phyloP scores from a whole-genome alignment of 2,113 vertebrate species.

The Alethe diademata region DNA sequence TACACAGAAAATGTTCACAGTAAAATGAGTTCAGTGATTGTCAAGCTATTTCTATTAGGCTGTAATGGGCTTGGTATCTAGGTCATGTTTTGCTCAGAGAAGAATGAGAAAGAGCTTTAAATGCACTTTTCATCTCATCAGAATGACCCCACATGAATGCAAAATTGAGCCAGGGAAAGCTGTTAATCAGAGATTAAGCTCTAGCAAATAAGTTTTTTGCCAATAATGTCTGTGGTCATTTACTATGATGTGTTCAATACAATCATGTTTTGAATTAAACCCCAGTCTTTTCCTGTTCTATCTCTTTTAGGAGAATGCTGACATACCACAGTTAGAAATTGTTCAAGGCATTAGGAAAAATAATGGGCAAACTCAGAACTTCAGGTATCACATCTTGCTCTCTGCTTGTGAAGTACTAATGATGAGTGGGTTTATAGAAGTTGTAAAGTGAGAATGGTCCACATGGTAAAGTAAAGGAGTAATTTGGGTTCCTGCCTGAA shows the following conservation, averaged over 20 bases:
- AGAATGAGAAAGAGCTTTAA: conserved; percentile 46
- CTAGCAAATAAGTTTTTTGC: conserved; percentile 63
- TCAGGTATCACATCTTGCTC: background rate
- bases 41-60: conserved; percentile 56
- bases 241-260: conserved; percentile 40
- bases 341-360: background rate
- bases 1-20: background rate
- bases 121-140: conserved; percentile 38
- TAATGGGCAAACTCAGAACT: background rate
- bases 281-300: conserved; percentile 10
- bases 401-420: background rate
- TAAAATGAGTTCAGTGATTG: conserved; percentile 56
- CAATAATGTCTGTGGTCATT: conserved; percentile 68
- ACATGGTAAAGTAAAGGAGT: background rate
- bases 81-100: conserved; percentile 32
- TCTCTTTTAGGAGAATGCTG: conserved; percentile 13
- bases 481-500: background rate
- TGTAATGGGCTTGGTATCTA: conserved; percentile 30
- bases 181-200: conserved; percentile 70
- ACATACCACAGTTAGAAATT: background rate
- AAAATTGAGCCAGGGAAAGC: conserved; percentile 40
- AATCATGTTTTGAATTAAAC: conserved; percentile 65
- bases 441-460: background rate
- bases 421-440: background rate
- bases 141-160: conserved; percentile 42